Conservation (phyloP, 2,888 invertebrate genomes). For the Opisthograptis luteolata region DNA sequence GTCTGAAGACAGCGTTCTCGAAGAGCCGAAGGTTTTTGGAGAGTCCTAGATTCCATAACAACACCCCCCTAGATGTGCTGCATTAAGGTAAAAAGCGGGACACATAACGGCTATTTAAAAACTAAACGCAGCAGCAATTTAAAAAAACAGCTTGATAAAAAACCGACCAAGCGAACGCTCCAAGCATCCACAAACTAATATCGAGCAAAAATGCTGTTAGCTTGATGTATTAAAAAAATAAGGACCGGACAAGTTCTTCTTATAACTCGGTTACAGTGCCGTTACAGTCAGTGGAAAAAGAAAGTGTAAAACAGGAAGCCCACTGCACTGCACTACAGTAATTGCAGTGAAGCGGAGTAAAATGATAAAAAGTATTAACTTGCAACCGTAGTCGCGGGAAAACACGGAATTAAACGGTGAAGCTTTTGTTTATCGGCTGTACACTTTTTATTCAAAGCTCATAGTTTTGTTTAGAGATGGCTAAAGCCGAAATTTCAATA, state of each 20-base stretch:
- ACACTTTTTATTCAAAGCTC: constrained; percentile 11
- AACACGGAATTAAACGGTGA: constrained; percentile 20
- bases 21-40: too few relatives aligned
- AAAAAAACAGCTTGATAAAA: neutral
- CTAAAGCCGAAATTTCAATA: too few relatives aligned
- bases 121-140: neutral
- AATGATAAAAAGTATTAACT: constrained; percentile 32
- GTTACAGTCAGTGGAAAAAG: constrained; percentile 26
- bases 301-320: constrained; percentile 17
- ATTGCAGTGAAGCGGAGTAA: constrained; percentile 32
- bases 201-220: constrained; percentile 12
- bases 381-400: constrained; percentile 7
- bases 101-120: too few relatives aligned
- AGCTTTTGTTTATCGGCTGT: constrained; percentile 12
- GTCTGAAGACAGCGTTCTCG: too few relatives aligned
- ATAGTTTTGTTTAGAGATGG: constrained; percentile 8
- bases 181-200: constrained; percentile 6
- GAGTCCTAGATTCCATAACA: too few relatives aligned
- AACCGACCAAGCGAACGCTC: neutral
- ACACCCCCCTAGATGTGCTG: too few relatives aligned
- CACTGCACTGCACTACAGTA: constrained; percentile 23
- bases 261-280: constrained; percentile 1
- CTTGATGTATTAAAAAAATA: constrained; percentile 16
- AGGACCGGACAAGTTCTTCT: neutral
- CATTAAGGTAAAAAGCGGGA: neutral